Base-by-base conservation (phyloP, 2,888 invertebrate genomes). In the Euplexia lucipara region DNA sequence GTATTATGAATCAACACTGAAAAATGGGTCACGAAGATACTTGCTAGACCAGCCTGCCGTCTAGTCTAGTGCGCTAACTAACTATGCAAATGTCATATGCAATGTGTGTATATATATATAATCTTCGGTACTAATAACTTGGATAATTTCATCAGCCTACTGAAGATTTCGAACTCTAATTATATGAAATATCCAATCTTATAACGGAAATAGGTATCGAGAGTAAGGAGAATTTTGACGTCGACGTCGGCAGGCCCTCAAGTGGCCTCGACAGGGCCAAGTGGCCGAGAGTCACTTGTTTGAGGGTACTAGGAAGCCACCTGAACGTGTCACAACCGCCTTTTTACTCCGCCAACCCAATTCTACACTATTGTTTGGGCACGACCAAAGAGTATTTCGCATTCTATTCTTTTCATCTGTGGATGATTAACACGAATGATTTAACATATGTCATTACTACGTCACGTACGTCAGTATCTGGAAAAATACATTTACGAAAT, bases 251-350 rank as follows among this genome's bases (percentile, higher is more conserved):
- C 86, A 81, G 80, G 79, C 75, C 68, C 63, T 91, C 79, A 82
- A 91, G 89, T 61, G 88, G 79, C 66, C 85, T 92, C 69, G 73
- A 89, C 78, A 78, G 75, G 78, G 83, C 66, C 64, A 54, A 80
- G 84, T 84, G 81, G 83, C 81, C 79, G 78, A 77, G 81, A 81
- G 82, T 75, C 83, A 73, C 78, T 83, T 79, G 73, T 75, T 76
- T 77, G 69, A 78, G 76, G 75, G 75, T 79, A 76, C 82, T 79
- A 63, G 69, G 69, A 66, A 76, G 82, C 88, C 86, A 90, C 89
- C 88, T 90, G 91, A 88, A 87, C 87, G 86, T 89, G 88, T 88
- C 86, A 56, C 84, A 72, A 80, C 79, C 69, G 83, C 75, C 82
- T 84, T 90, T 90, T 88, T 87, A 86, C 57, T 64, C 66, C 75